Base-by-base conservation (phyloP, 2,797 vertebrate genomes). In the Myripristis jacobus region DNA sequence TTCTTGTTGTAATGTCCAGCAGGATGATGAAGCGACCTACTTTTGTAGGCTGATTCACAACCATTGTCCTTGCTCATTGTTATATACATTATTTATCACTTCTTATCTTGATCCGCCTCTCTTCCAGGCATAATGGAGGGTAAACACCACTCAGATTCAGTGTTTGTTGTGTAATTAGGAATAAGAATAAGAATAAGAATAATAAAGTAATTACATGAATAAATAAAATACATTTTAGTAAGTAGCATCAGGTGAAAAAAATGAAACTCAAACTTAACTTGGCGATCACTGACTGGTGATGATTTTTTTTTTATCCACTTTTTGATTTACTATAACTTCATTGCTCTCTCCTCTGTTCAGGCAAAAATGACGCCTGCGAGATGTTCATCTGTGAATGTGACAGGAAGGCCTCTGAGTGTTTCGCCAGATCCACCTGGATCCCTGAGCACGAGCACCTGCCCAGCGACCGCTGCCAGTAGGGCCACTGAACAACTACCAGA, bases 331-430 rank as follows among this genome's bases (percentile, higher is more conserved):
- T 15, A 34, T 70, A 25, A 21, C 1, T 4, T 29, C 10, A 48
- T 1, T 41, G 0, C 41, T 73, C 43, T 73, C 1, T 70, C 1
- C 74, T 27, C n/a, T 44, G 16, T 58, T 25, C 79, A 97, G 96
- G 6, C 1, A 16, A 60, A 0, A 97, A 97, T 66, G 0, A 82
- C 0, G 21, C 22, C 0, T 97, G 96, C 0, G 81, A 93, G 71
- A 82, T 41, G 73, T 95, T 96, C 80, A 76, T 96, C 90, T 97
- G 95, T 27, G 90, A 95, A 70, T 97, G 96, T 0, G 96, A 97
- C 92, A 92, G 93, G 18, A 11, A 72, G 0, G 94, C 95, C 0
- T 92, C 94, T 1, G 90, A 89, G 41, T 97, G 96, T 85, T 96
- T 96, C 18, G 68, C 88, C 65, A 72, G 34, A 13, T 79, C 82